Base-by-base conservation (phyloP, 2,797 vertebrate species). In the Spinus pinus region DNA sequence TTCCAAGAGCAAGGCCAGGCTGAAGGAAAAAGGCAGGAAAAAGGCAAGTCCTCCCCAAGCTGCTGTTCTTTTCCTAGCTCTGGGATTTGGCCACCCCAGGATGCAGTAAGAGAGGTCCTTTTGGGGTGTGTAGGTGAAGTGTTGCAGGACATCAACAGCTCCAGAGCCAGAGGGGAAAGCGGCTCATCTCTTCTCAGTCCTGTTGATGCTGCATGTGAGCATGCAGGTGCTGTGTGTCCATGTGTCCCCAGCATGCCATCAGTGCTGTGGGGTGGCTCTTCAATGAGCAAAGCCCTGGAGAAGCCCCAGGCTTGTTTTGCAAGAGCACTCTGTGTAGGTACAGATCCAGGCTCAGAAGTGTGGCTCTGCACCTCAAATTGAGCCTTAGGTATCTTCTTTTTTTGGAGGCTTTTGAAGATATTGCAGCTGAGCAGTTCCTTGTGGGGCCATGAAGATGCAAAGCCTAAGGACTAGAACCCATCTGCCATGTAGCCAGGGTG, bases 11-110 rank as follows among this genome's bases (percentile, higher is more conserved):
- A 98, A 98, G 92, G 97, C 96, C 41, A 97, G 99, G 19, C 98
- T 98, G 96, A 99, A 99, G 96, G 99, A 99, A 96, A 98, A 99
- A 42, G 98, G 98, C 96, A 98, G 98, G 83, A 99, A 98, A 97
- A 99, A 99, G 99, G 99, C 97, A 97, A 58, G 98, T 19, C 15
- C n/a, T 94, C 57, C 65, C 30, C 61, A 86, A 3, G 35, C 19
- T 41, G n/a, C 57, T 44, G 16, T 27, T 77, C 37, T 57, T 15
- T 83, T 57, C 35, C 17, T 46, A 27, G 10, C n/a, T 81, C 58
- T 60, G 72, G 35, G 77, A 30, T 62, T 47, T 73, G 77, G 44
- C 42, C 24, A 47, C 9, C 24, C 6, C 4, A 22, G 44, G 49
- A 35, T 75, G 64, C 44, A 75, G 46, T 18, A 39, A 62, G n/a